Conservation (phyloP, 2,113 vertebrate species). For the Pseudorasbora parva region DNA sequence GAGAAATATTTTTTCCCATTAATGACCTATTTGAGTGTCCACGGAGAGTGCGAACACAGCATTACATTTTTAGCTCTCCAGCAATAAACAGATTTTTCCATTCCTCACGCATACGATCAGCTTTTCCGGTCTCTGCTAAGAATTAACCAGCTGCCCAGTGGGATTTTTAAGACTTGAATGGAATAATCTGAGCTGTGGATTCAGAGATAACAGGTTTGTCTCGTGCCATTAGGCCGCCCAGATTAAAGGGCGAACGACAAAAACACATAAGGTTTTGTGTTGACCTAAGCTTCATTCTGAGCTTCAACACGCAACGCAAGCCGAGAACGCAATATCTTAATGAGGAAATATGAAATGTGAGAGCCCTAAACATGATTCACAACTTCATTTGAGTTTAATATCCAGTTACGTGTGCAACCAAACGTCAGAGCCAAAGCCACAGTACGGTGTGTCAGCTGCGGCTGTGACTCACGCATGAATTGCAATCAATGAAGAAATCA, state of each 20-base stretch:
- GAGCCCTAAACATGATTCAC: slow-evolving; percentile 14
- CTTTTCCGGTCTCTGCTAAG: slow-evolving; percentile 5
- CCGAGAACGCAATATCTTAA: neutral
- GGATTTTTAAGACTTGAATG: slow-evolving; percentile 7
- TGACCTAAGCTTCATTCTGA: neutral
- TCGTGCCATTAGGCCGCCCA: neutral
- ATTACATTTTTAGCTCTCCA: slow-evolving; percentile 5
- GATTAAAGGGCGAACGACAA: slow-evolving; percentile 4
- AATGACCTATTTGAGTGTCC: slow-evolving; percentile 2
- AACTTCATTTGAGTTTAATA: slow-evolving; percentile 24
- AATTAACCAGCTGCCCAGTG: neutral
- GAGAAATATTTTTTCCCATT: neutral
- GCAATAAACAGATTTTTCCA: neutral
- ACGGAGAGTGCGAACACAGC: neutral
- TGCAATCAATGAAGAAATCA: neutral
- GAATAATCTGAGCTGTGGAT: neutral
- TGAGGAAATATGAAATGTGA: neutral
- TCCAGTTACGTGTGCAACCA: neutral
- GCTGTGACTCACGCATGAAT: slow-evolving; percentile 3
- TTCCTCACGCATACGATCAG: neutral
- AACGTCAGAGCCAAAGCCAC: neutral
- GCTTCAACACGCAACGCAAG: neutral
- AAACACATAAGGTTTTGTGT: neutral
- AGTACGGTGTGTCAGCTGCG: neutral
- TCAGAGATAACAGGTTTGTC: neutral